Evolutionary conservation across 2,113 vertebrate genomes (phyloP).

Genomic region (Ciconia stormi): DNA sequence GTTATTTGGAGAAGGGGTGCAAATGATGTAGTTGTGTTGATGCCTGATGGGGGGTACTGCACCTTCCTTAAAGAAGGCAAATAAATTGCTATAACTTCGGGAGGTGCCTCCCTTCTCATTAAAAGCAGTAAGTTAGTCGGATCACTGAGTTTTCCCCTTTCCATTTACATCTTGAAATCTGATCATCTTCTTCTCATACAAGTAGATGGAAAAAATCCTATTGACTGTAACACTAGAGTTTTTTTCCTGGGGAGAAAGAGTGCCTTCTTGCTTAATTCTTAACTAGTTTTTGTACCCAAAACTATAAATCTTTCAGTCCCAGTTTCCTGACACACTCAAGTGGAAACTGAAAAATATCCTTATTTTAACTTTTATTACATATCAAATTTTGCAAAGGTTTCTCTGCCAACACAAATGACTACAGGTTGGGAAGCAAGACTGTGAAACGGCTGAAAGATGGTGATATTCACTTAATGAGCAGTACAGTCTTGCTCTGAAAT

Average conservation of each 20-base stretch:
- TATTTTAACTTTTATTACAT: conserved; percentile 56
- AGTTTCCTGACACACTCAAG: conserved; percentile 42
- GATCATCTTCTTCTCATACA: conserved; percentile 14
- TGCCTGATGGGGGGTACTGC: background rate
- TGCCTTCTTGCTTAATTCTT: conserved; percentile 31
- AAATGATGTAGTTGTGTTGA: background rate
- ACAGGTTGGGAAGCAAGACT: conserved; percentile 29
- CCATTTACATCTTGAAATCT: conserved; percentile 27
- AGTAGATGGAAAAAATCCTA: background rate
- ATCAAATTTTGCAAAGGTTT: conserved; percentile 30
- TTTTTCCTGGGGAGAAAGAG: conserved; percentile 13
- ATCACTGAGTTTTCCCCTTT: conserved; percentile 1
- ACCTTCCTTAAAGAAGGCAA: background rate
- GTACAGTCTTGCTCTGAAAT: background rate
- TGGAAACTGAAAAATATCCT: conserved; percentile 48
- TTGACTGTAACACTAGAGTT: background rate
- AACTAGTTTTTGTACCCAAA: conserved; percentile 26
- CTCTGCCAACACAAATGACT: conserved; percentile 61
- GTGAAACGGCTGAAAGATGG: background rate
- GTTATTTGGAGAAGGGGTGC: background rate
- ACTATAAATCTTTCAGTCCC: conserved; percentile 46
- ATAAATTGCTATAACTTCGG: background rate
- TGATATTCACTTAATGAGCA: background rate
- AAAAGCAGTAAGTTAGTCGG: background rate
- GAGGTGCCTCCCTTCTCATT: background rate